Evolutionary conservation across 2,888 invertebrate genomes (phyloP), one percentile per base, ranked within the genome.

Genomic region (Leptinotarsa rubiginosa): DNA sequence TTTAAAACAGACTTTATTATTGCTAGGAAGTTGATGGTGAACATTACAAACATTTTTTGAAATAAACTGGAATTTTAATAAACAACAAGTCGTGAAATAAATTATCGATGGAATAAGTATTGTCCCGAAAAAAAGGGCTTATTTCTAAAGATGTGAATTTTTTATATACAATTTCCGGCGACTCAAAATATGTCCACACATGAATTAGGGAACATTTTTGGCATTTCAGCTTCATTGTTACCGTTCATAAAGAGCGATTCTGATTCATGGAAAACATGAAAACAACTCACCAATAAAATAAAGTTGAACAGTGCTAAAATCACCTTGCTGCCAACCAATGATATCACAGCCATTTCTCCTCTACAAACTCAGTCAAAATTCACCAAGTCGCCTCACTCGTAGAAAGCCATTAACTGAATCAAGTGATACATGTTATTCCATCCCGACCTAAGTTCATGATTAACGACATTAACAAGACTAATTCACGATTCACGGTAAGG

Each of bases 291-390:
- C 86, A 92, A 88, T 86, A 93, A 91, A 80, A 93, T 84, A 76
- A 92, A 91, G 86, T 93, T 93, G 83, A 91, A 92, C 85, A 90
- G 90, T 80, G 92, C 92, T 85, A 93, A 90, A 77, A 93, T 87
- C 78, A 91, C 89, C 89, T 92, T 93, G 72, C 92, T 91, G 86
- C 90, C 91, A 65, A 90, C 88, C 78, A 90, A 79, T 18, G 86
- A 86, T 59, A 86, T 77, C 59, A 79, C 79, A 41, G 82, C 83
- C 86, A 86, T 85, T 69, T 76, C 74, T 65, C 18, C 54, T 69
- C 59, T 18, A 25, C 31, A 47, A 59, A 49, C 41, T 41, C 41
- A 41, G 15, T 15, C 31, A 49, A 70, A 70, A 70, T 72, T 56
- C 71, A 76, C 68, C 52, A 74, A 69, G 67, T 73, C 18, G 50